Evolutionary conservation across 2,888 invertebrate species (phyloP).

Genomic region (Agriopis aurantiaria): DNA sequence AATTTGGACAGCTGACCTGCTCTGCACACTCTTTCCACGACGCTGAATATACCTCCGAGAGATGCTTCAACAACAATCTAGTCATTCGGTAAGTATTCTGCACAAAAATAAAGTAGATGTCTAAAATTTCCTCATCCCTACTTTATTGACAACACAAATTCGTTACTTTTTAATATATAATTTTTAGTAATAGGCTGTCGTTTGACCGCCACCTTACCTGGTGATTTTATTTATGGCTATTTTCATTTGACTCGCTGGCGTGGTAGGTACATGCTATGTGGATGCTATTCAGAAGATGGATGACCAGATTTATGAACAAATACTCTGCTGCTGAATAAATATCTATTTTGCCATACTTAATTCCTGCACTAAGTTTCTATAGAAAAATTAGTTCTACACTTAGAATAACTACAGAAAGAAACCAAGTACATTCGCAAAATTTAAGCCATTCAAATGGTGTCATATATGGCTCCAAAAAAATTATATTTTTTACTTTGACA

Average conservation of each 20-base stretch:
- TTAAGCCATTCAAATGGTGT: no score
- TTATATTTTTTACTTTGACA: no score
- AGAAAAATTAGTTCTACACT: background rate
- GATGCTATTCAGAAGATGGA: background rate
- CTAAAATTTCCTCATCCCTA: no score
- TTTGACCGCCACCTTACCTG: no score
- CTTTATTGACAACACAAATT: no score
- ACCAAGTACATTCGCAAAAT: no score
- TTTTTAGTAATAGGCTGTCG: no score
- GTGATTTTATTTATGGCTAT: background rate
- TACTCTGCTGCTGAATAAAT: no score
- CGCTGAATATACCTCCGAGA: slow-evolving; percentile 69
- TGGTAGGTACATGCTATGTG: background rate
- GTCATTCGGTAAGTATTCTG: slow-evolving; percentile 71
- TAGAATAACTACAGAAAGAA: no score
- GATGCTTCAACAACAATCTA: slow-evolving; percentile 74
- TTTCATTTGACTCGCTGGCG: background rate
- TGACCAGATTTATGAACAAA: no score
- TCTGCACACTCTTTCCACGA: slow-evolving; percentile 68
- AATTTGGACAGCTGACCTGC: slow-evolving; percentile 76
- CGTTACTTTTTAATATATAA: no score
- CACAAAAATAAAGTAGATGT: background rate
- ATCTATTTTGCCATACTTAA: background rate
- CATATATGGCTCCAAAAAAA: no score
- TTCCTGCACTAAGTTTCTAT: background rate